These are phyloP conservation scores for Acanthopagrus latus DNA, from an alignment of 2,797 vertebrate species.

Conservation along the genomic window DNA sequence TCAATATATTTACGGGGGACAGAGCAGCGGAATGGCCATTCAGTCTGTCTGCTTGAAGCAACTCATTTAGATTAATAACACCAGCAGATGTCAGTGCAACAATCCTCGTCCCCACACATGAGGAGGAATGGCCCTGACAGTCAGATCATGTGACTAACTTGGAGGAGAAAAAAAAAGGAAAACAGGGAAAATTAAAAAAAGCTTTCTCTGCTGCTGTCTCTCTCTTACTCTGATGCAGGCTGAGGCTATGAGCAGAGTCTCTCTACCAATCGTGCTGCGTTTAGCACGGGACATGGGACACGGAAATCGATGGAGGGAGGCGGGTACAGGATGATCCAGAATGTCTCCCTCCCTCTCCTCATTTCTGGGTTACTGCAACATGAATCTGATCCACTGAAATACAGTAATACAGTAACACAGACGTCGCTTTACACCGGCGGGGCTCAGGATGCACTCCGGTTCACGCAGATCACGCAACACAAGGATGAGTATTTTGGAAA, in stretches of 20 bases:
- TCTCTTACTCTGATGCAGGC: constrained; percentile 17
- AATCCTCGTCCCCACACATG: constrained; percentile 8
- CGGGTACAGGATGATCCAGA: constrained; percentile 57
- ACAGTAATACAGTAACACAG: constrained; percentile 30
- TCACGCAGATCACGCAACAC: constrained; percentile 6
- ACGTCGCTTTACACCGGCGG: constrained; percentile 12
- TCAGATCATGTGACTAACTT: constrained; percentile 22
- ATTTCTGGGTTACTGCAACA: constrained; percentile 36
- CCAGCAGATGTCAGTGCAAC: constrained; percentile 66
- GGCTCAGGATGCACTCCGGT: neutral
- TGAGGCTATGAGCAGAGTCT: constrained; percentile 31
- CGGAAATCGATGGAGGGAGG: constrained; percentile 64
- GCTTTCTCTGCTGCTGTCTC: neutral
- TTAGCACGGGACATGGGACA: constrained; percentile 62
- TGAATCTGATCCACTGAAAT: constrained; percentile 46
- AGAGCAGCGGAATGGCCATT: constrained; percentile 11
- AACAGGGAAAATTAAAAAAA: neutral
- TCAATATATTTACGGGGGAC: constrained; percentile 46
- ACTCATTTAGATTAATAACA: constrained; percentile 55
- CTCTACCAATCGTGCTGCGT: constrained; percentile 47
- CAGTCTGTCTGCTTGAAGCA: constrained; percentile 33
- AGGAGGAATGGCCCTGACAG: constrained; percentile 20
- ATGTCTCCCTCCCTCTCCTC: constrained; percentile 30
- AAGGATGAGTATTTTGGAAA: constrained; percentile 7
- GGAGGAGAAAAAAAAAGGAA: neutral